These are phyloP conservation scores for Rhodophaea formosa DNA, from an alignment of 2,888 invertebrate species.

Conservation along the genomic window DNA sequence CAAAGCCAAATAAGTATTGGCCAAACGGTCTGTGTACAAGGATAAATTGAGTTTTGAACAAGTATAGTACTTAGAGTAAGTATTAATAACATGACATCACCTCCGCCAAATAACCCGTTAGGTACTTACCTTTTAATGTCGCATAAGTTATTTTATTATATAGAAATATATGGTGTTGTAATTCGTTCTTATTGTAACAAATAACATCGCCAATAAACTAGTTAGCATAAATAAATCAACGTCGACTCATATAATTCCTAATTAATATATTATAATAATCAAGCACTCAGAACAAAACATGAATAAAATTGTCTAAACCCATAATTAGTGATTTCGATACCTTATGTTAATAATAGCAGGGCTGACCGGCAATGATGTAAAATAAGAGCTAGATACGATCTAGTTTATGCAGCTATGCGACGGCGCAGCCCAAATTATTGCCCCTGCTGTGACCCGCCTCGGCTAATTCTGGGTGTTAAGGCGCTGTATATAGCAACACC, in stretches of 20 bases:
- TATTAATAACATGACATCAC: too few species aligned
- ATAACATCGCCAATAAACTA: too few species aligned
- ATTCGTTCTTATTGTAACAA: too few species aligned
- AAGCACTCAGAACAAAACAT: background rate
- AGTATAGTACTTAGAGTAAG: too few species aligned
- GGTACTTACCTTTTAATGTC: too few species aligned
- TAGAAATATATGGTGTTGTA: too few species aligned
- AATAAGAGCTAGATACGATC: background rate
- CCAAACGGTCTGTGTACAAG: too few species aligned
- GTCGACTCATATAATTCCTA: background rate
- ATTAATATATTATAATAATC: background rate
- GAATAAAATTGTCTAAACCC: background rate
- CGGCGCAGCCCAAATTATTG: slow-evolving; percentile 4
- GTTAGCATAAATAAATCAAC: too few species aligned
- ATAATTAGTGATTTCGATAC: background rate
- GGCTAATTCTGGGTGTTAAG: background rate
- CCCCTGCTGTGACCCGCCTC: background rate
- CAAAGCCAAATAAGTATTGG: too few species aligned
- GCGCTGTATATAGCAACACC: background rate
- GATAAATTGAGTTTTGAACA: too few species aligned
- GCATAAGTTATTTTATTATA: too few species aligned
- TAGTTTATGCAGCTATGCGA: slow-evolving; percentile 5
- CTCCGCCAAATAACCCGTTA: too few species aligned
- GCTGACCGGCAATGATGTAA: background rate
- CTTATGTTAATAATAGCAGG: background rate